phyloP scores from a whole-genome alignment of 2,888 invertebrate species.

The Eilema sororculum region DNA sequence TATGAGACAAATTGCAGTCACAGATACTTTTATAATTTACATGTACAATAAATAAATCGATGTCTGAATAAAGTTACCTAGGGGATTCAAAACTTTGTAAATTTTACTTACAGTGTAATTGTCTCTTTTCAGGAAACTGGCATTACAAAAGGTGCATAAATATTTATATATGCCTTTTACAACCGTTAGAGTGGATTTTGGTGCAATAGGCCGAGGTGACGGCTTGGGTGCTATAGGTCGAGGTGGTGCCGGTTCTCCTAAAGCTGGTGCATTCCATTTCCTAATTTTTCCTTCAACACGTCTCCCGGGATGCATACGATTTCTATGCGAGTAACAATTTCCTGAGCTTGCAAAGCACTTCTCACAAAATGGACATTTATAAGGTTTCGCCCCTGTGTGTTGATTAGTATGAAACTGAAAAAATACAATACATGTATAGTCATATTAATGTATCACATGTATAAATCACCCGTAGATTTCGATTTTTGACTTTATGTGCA shows the following conservation, averaged over 20 bases:
- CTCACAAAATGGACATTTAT: slow-evolving; percentile 91
- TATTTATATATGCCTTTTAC: slow-evolving; percentile 68
- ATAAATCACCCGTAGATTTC: too few relatives aligned
- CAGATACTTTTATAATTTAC: neutral
- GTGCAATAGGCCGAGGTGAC: slow-evolving; percentile 19
- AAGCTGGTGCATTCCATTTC: slow-evolving; percentile 22
- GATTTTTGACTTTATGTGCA: too few relatives aligned
- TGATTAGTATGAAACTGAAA: slow-evolving; percentile 91
- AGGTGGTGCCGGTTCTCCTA: slow-evolving; percentile 30
- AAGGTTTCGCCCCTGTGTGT: slow-evolving; percentile 91
- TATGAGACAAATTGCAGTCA: neutral
- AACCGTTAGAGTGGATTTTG: slow-evolving; percentile 42
- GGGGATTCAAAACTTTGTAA: neutral
- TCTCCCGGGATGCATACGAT: slow-evolving; percentile 90
- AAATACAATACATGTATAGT: neutral
- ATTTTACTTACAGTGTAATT: slow-evolving; percentile 71
- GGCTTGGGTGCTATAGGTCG: slow-evolving; percentile 33
- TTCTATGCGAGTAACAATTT: slow-evolving; percentile 91
- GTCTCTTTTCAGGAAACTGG: slow-evolving; percentile 72
- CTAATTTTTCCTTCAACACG: slow-evolving; percentile 49
- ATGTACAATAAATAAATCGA: neutral
- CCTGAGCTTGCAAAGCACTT: slow-evolving; percentile 91
- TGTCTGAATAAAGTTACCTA: too few relatives aligned
- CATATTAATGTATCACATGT: too few relatives aligned
- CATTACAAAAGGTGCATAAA: slow-evolving; percentile 70